A percentile compares a stretch with the other conserved stretches of the same genome.
Evolutionary conservation across 2,888 invertebrate genomes (phyloP).

Genomic region (Pterostichus madidus): DNA sequence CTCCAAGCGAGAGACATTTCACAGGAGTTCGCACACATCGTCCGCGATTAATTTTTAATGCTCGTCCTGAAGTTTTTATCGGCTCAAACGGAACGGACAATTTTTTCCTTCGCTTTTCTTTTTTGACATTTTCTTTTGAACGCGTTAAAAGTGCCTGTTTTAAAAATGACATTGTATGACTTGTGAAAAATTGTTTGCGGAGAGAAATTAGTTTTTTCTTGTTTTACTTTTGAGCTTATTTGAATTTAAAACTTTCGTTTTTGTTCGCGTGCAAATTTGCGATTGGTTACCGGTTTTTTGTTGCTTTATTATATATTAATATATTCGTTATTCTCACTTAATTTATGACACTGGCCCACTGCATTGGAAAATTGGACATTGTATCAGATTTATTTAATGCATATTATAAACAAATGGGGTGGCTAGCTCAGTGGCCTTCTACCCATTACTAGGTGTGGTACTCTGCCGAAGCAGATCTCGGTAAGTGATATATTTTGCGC

Average conservation of each 20-base stretch:
- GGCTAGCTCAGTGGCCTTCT: too few species aligned
- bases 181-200: conserved; percentile 54
- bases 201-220: conserved; percentile 26
- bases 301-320: not conserved
- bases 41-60: conserved; percentile 55
- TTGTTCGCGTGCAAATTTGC: not conserved
- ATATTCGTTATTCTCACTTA: too few species aligned
- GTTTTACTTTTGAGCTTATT: conserved; percentile 32
- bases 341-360: too few species aligned
- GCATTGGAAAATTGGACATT: too few species aligned
- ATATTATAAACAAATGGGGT: not conserved
- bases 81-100: conserved; percentile 34
- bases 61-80: conserved; percentile 52
- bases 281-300: conserved; percentile 16
- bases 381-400: not conserved
- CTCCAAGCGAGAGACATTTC: conserved; percentile 19
- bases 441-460: too few species aligned
- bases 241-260: conserved; percentile 37
- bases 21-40: conserved; percentile 45
- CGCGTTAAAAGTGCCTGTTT: conserved; percentile 51
- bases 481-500: too few species aligned
- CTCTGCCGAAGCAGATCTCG: too few species aligned
- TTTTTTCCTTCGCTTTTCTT: conserved; percentile 45
- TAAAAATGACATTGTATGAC: conserved; percentile 46
- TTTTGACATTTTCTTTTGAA: conserved; percentile 49